Base-by-base conservation (phyloP, 2,797 vertebrate species). In the Borostomias antarcticus region DNA sequence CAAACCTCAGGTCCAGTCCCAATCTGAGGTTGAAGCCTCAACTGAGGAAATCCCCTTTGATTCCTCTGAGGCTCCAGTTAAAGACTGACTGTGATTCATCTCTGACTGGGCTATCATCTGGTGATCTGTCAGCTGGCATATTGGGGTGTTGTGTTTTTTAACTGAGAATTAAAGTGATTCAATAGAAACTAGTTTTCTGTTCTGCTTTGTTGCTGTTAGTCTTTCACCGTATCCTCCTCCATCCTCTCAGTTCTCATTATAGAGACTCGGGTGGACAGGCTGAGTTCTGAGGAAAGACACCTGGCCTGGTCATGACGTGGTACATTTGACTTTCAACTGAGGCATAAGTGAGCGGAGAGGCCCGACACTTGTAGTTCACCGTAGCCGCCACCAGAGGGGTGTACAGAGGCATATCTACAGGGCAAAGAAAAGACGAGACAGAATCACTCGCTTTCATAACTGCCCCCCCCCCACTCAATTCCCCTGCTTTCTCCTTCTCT, bases 341-440 rank as follows among this genome's bases (percentile, higher is more conserved):
- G 2, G 10, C 11, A 15, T 43, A 17, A 43, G 33, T 43, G 13
- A 52, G 47, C 21, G 10, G n/a, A n/a, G n/a, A 7, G 61, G 3
- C 21, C n/a, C 21, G 35, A 33, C 30, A 37, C 35, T 10, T 58
- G 60, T 30, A 51, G 32, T 69, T 81, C 74, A 57, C 43, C 72
- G 71, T 75, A 69, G n/a, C 30, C 45, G 76, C 78, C 85, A 88
- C 78, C 67, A 83, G 85, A 73, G 81, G 81, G 86, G 72, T 76
- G 73, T 73, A 86, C 74, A 58, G 68, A 21, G 13, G 9, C 5
- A 13, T 47, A 48, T 61, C 17, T 21, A 9, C 17, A 30, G 10
- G 5, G 7, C 26, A 23, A 23, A 8, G n/a, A 19, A 28, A 47
- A 19, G 43, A 17, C 56, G 40, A 40, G 21, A 15, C 57, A 58